These are phyloP conservation scores for Drosophila murphyi DNA, from an alignment of 1,140 invertebrate genomes.

Conservation along the genomic window DNA sequence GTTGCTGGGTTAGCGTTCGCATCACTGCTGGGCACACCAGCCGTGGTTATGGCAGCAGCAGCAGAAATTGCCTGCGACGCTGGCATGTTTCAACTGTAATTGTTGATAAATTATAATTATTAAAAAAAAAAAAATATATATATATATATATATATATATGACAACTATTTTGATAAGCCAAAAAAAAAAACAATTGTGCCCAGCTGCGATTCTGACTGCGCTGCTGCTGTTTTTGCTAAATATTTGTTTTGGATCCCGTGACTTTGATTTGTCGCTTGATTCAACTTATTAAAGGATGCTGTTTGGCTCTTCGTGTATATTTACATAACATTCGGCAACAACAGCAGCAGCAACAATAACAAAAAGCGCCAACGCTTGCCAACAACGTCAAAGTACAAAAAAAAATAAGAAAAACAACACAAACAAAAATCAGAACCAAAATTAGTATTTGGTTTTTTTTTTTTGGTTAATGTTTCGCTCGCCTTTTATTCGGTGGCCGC, in stretches of 20 bases:
- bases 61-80: slow-evolving; percentile 19
- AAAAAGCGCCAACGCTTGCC: slow-evolving; percentile 37
- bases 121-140: too few relatives aligned
- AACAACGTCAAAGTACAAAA: slow-evolving; percentile 36
- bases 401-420: slow-evolving; percentile 10
- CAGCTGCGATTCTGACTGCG: neutral
- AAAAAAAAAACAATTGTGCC: neutral
- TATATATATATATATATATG: neutral
- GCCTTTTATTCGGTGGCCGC: slow-evolving; percentile 30
- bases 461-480: slow-evolving; percentile 12
- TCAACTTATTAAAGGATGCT: slow-evolving; percentile 32
- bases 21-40: slow-evolving; percentile 40
- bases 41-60: slow-evolving; percentile 37
- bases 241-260: slow-evolving; percentile 14
- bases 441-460: slow-evolving; percentile 37
- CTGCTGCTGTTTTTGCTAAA: slow-evolving; percentile 9
- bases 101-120: neutral
- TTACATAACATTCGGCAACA: slow-evolving; percentile 40
- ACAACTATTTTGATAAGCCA: neutral
- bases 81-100: slow-evolving; percentile 51
- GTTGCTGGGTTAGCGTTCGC: slow-evolving; percentile 30
- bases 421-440: slow-evolving; percentile 22
- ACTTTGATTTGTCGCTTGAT: slow-evolving; percentile 1
- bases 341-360: slow-evolving; percentile 9
- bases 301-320: slow-evolving; percentile 18